These are phyloP conservation scores for Syritta pipiens DNA, from an alignment of 2,888 invertebrate genomes.

Conservation along the genomic window DNA sequence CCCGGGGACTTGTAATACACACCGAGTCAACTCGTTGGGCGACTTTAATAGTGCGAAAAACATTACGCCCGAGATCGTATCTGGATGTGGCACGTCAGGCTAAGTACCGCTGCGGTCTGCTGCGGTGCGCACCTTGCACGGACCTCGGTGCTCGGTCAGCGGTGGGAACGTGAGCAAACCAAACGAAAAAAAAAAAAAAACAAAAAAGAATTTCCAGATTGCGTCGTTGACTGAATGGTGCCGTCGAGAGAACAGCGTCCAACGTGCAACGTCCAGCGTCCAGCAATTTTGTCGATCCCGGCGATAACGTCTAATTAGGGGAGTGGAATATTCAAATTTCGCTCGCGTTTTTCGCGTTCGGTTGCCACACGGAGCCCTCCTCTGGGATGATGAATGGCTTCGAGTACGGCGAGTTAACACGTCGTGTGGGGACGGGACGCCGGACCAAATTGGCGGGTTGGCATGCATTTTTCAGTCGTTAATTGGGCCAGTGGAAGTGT, in stretches of 20 bases:
- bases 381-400: slow-evolving; percentile 46
- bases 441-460: slow-evolving; percentile 44
- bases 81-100: slow-evolving; percentile 66
- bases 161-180: slow-evolving; percentile 35
- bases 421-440: slow-evolving; percentile 36
- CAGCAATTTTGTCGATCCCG: slow-evolving; percentile 51
- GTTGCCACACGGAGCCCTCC: neutral
- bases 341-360: slow-evolving; percentile 29
- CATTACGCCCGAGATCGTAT: slow-evolving; percentile 66
- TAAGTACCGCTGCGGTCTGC: slow-evolving; percentile 37
- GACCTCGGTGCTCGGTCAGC: slow-evolving; percentile 2
- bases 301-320: slow-evolving; percentile 68
- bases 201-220: slow-evolving; percentile 59
- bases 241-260: too few species aligned
- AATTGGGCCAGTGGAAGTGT: slow-evolving; percentile 30
- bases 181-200: too few species aligned
- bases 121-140: slow-evolving; percentile 2
- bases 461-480: slow-evolving; percentile 20
- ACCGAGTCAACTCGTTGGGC: slow-evolving; percentile 66
- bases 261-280: too few species aligned
- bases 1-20: slow-evolving; percentile 58
- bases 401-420: slow-evolving; percentile 49
- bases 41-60: slow-evolving; percentile 70
- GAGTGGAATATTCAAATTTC: slow-evolving; percentile 63
- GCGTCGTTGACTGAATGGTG: slow-evolving; percentile 40